These are phyloP conservation scores for Harpalus rubripes DNA, from an alignment of 2,888 invertebrate genomes.

Conservation along the genomic window DNA sequence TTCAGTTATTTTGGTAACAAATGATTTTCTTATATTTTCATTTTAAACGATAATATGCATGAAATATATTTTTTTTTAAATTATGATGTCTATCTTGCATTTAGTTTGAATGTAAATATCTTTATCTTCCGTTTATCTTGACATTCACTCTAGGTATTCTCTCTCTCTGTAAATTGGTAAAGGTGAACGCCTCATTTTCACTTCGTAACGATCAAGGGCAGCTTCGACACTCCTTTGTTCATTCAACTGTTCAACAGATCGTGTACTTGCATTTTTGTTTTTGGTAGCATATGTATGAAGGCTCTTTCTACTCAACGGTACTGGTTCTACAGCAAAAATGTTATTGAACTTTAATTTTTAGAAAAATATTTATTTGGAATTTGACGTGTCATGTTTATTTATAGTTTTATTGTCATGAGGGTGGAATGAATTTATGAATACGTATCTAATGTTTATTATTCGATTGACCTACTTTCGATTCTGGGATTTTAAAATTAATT, in stretches of 20 bases:
- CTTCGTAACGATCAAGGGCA: slow-evolving; percentile 24
- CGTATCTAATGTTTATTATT: slow-evolving; percentile 1
- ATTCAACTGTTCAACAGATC: slow-evolving; percentile 11
- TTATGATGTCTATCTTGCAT: no score
- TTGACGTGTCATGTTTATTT: slow-evolving; percentile 23
- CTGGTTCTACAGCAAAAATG: slow-evolving; percentile 16
- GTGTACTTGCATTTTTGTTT: not conserved
- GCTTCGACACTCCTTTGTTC: slow-evolving; percentile 12
- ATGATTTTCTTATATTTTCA: no score
- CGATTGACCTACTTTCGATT: not conserved
- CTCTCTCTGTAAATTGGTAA: not conserved
- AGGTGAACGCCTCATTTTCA: slow-evolving; percentile 33
- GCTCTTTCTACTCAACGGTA: not conserved
- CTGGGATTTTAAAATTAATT: not conserved
- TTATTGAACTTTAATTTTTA: slow-evolving; percentile 6
- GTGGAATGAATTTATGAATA: not conserved
- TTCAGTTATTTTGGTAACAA: no score
- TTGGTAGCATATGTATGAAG: not conserved
- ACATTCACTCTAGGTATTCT: not conserved
- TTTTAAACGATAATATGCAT: no score
- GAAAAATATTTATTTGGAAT: not conserved
- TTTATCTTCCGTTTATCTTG: not conserved
- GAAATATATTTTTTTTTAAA: no score
- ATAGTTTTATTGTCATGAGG: slow-evolving; percentile 22
- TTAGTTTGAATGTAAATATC: no score